Conservation (phyloP, 2,797 vertebrate genomes). For the Rhabdophis nuchalis region DNA sequence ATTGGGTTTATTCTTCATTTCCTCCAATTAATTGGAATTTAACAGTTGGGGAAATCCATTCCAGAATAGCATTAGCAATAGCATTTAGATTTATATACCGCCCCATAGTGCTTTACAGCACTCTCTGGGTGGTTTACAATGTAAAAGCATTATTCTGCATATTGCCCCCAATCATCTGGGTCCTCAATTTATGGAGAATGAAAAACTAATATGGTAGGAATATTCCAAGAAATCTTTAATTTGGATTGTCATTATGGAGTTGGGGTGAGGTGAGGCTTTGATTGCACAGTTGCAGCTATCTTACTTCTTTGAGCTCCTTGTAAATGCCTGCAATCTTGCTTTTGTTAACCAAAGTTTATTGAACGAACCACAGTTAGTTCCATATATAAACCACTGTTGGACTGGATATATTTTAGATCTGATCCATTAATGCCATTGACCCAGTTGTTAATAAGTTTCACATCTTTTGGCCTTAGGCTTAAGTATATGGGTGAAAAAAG, state of each 20-base stretch:
- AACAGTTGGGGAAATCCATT: slow-evolving; percentile 14
- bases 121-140: neutral
- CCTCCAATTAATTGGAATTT: slow-evolving; percentile 28
- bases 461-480: neutral
- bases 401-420: neutral
- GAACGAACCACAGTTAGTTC: neutral
- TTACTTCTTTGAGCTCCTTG: neutral
- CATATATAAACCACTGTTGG: neutral
- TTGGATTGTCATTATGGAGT: neutral
- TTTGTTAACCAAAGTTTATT: neutral
- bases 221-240: neutral
- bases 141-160: neutral
- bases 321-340: neutral
- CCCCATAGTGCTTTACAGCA: neutral
- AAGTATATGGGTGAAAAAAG: neutral
- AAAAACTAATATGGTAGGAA: neutral
- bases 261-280: neutral
- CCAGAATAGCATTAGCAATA: too few relatives aligned
- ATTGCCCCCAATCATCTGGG: neutral
- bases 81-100: too few relatives aligned
- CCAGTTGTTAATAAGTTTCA: neutral
- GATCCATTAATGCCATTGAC: neutral
- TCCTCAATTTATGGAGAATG: neutral
- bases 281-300: neutral
- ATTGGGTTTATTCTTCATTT: neutral